A percentile compares a stretch with the other conserved stretches of the same genome.
Evolutionary conservation across 1,140 invertebrate species (phyloP).

Genomic region (Macrobrachium nipponense): DNA sequence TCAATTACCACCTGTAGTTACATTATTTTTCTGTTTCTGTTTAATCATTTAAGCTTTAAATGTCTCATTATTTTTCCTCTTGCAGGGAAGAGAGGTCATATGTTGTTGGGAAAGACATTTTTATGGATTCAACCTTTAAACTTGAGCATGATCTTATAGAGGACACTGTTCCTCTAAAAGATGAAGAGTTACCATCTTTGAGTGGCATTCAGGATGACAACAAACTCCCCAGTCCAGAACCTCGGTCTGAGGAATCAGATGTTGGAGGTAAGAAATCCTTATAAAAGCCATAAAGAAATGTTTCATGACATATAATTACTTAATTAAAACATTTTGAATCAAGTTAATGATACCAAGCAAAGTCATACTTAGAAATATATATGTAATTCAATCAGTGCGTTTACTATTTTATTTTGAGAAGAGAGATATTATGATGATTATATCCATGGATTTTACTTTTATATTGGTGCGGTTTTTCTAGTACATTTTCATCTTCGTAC

Average conservation of each 20-base stretch:
- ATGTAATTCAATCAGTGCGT: not conserved
- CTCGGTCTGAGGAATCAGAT: constrained; percentile 66
- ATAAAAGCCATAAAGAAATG: no score
- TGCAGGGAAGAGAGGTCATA: constrained; percentile 26
- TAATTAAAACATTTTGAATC: no score
- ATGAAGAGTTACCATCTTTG: constrained; percentile 16
- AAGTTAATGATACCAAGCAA: no score
- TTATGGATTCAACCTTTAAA: constrained; percentile 68
- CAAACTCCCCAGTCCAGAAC: constrained; percentile 64
- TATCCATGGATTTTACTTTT: not conserved
- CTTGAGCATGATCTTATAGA: constrained; percentile 50
- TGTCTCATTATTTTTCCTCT: not conserved
- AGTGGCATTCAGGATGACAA: constrained; percentile 27
- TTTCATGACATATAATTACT: no score
- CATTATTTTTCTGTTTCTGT: not conserved
- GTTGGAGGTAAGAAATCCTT: constrained; percentile 21
- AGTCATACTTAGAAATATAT: no score
- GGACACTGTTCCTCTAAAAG: constrained; percentile 49
- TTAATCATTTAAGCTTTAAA: not conserved
- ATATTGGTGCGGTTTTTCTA: not conserved
- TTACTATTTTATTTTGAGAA: not conserved
- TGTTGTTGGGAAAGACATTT: constrained; percentile 66
- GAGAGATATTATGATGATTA: no score
- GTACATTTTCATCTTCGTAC: not conserved
- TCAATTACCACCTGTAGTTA: not conserved